phyloP scores from a whole-genome alignment of 2,888 invertebrate genomes.

The Muschampia plurimacula region DNA sequence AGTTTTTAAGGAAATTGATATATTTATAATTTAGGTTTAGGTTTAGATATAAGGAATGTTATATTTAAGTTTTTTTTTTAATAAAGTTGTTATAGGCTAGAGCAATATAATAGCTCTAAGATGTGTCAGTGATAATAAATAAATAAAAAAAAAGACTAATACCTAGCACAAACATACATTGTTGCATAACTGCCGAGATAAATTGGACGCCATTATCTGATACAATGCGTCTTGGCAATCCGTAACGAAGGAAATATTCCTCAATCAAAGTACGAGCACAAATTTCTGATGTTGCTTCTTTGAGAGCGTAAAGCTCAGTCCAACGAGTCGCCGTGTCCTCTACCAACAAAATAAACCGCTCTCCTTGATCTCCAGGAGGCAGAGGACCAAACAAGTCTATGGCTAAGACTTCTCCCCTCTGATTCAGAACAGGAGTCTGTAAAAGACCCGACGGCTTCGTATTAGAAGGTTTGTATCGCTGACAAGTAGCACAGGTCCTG shows the following conservation, averaged over 20 bases:
- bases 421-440: constrained; percentile 4
- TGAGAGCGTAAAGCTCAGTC: not conserved
- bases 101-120: too few relatives aligned
- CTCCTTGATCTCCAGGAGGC: not conserved
- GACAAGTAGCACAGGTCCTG: not conserved
- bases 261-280: not conserved
- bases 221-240: constrained; percentile 32
- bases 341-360: not conserved
- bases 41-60: too few relatives aligned
- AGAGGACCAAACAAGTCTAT: constrained; percentile 20
- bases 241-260: not conserved
- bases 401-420: constrained; percentile 20
- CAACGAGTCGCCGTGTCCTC: not conserved
- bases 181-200: constrained; percentile 28
- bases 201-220: constrained; percentile 45
- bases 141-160: too few relatives aligned
- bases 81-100: too few relatives aligned
- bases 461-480: not conserved
- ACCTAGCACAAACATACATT: constrained; percentile 1
- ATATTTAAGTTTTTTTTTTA: too few relatives aligned
- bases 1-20: too few relatives aligned
- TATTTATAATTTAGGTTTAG: too few relatives aligned
- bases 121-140: too few relatives aligned
- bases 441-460: not conserved
- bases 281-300: not conserved